Evolutionary conservation across 2,797 vertebrate species (phyloP), one percentile per base, ranked within the genome.

Genomic region (Falco berigora): DNA sequence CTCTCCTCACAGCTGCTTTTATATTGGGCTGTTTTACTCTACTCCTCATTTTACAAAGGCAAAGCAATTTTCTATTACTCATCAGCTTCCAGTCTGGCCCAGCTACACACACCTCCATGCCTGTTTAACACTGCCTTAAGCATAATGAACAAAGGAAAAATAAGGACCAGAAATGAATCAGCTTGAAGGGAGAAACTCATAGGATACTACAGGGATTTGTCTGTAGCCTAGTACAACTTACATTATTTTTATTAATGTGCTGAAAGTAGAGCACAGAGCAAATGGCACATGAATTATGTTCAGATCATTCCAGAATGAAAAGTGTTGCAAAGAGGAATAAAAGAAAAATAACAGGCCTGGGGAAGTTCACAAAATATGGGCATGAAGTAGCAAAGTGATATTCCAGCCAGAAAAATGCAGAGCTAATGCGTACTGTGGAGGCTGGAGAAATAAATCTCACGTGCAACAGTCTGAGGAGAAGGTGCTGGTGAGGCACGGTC

Each of bases 221-320:
- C 86, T 96, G 94, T 52, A 89, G 88, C 72, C 75, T 95, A 86
- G 69, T 87, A 89, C 75, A 87, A 92, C 84, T 95, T 79, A 50
- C 92, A 63, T 94, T 89, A 88, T 97, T 96, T 95, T 97, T 95
- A 97, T 97, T 97, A 96, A 97, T 91, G 95, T 89, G 82, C 92
- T 94, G 91, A 56, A 94, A 71, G 66, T 56, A 83, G 67, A 96
- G 87, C 75, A 86, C 52, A 79, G 85, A 95, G 76, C 87, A 94
- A 96, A 95, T 61, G 69, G 74, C 73, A 93, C 90, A 92, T 50
- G 82, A 95, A 95, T 96, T 97, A 92, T 79, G 72, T 82, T 88
- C 86, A 62, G 59, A 87, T 88, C 80, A 79, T 82, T 94, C 80
- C 86, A 94, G 93, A 94, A 82, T 55, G 40, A 79, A 92, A 92